Evolutionary conservation across 2,888 invertebrate genomes (phyloP), one percentile per base, ranked within the genome.

Genomic region (Synergus itoensis): DNA sequence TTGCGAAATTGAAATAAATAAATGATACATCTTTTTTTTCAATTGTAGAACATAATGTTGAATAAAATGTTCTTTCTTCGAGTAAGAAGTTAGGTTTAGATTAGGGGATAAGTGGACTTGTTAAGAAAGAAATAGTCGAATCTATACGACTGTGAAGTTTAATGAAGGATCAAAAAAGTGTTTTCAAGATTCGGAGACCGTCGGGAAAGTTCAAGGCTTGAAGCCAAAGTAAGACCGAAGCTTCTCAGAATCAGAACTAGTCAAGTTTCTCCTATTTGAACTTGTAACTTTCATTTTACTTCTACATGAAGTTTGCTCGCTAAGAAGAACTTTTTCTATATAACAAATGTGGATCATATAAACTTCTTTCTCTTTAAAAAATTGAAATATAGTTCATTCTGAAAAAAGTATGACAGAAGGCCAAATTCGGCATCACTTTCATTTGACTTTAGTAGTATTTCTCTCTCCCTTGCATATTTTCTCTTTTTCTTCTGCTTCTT

Each of bases 181-280:
- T 69, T 69, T 67, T 67, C 21, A 67, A 67, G 45, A 67, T 67
- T 43, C 28, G 14, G 69, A 43, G 21, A 67, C 18, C 69, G n/a
- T 48, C 69, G 48, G 69, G 48, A 69, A 69, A 69, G 69, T 69
- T 48, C 48, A 69, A 48, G 69, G 28, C 69, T 69, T 48, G 69
- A 69, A 69, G 48, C 69, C 48, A 69, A 45, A 69, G 14, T 48
- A 28, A 28, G 48, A 16, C 48, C 65, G 9, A 41, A 69, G 69
- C 21, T 69, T 69, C 45, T 28, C 69, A 14, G 69, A 21, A 69
- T 69, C 69, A 45, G 48, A 69, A 69, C 69, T 69, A 18, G 69
- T 45, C 28, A 69, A 69, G 53, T 48, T 64, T 69, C 28, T 28
- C 48, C 43, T 69, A 69, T 48, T 48, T 21, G 69, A 69, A 69